Evolutionary conservation across 2,888 invertebrate genomes (phyloP).

Genomic region (Xanthia togata): DNA sequence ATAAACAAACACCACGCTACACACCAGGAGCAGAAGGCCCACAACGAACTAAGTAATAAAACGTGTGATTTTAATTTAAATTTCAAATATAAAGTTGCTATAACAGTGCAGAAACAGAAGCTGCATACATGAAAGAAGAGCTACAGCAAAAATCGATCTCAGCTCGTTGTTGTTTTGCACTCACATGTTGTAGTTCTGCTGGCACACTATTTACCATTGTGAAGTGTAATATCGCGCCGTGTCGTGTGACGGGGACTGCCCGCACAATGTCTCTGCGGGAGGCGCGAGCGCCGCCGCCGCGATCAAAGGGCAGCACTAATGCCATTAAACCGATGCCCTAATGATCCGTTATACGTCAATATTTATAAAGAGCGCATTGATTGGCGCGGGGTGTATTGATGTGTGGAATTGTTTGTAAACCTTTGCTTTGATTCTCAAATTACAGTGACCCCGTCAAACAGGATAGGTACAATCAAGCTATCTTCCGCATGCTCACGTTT

Average conservation of each 20-base stretch:
- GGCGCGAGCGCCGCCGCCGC: constrained; percentile 34
- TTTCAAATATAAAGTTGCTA: no score
- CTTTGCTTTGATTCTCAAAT: constrained; percentile 30
- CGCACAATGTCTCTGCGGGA: constrained; percentile 59
- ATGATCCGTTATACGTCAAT: constrained; percentile 68
- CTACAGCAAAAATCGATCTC: not conserved
- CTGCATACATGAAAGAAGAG: not conserved
- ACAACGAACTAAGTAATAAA: not conserved
- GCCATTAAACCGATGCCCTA: constrained; percentile 61
- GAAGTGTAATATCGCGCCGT: not conserved
- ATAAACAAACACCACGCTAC: constrained; percentile 66
- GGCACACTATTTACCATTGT: not conserved
- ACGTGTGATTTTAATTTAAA: not conserved
- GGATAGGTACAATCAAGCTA: not conserved
- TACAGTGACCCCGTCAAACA: not conserved
- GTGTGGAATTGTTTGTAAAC: constrained; percentile 29
- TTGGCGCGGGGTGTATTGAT: constrained; percentile 30
- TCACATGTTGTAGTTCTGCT: constrained; percentile 19
- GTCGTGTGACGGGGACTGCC: constrained; percentile 18
- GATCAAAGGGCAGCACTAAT: constrained; percentile 63
- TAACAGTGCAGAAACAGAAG: not conserved
- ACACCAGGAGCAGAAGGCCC: constrained; percentile 32
- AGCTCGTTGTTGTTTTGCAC: not conserved
- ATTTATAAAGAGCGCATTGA: constrained; percentile 39
- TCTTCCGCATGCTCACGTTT: no score